phyloP scores from a whole-genome alignment of 1,140 invertebrate species.

The Drosophila persimilis region DNA sequence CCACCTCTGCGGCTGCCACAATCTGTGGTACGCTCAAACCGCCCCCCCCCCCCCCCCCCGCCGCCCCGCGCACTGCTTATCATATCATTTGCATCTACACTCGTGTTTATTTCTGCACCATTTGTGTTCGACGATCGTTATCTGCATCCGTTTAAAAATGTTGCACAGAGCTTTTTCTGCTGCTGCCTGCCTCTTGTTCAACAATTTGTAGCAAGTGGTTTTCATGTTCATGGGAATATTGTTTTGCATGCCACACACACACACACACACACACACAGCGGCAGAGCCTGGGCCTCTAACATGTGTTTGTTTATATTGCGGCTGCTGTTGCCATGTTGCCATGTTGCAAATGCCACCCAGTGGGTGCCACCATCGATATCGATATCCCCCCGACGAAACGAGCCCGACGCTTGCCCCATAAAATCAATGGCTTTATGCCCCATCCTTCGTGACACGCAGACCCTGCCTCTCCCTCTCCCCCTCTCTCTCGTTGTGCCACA shows the following conservation, averaged over 20 bases:
- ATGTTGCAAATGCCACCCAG: conserved; percentile 68
- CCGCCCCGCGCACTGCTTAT: conserved; percentile 45
- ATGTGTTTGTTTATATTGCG: conserved; percentile 67
- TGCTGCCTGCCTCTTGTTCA: conserved; percentile 63
- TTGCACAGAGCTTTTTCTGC: conserved; percentile 39
- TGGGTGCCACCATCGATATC: conserved; percentile 30
- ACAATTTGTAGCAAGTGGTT: conserved; percentile 82
- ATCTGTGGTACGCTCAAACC: not conserved
- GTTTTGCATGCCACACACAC: conserved; percentile 65
- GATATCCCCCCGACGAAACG: conserved; percentile 3
- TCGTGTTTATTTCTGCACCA: conserved; percentile 82
- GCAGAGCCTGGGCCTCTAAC: conserved; percentile 14
- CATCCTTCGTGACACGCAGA: conserved; percentile 38
- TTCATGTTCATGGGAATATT: conserved; percentile 79
- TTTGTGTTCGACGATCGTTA: conserved; percentile 82
- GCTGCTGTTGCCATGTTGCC: conserved; percentile 41
- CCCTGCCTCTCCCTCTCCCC: conserved; percentile 8
- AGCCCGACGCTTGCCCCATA: conserved; percentile 31
- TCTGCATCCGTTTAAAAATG: conserved; percentile 79
- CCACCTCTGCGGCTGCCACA: not conserved
- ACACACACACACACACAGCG: no score
- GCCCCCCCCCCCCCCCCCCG: no score
- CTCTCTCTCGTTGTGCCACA: conserved; percentile 51
- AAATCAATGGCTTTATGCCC: conserved; percentile 61
- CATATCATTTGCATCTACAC: conserved; percentile 80